Base-by-base conservation (phyloP, 1,140 invertebrate genomes). In the Ceratina japonica region DNA sequence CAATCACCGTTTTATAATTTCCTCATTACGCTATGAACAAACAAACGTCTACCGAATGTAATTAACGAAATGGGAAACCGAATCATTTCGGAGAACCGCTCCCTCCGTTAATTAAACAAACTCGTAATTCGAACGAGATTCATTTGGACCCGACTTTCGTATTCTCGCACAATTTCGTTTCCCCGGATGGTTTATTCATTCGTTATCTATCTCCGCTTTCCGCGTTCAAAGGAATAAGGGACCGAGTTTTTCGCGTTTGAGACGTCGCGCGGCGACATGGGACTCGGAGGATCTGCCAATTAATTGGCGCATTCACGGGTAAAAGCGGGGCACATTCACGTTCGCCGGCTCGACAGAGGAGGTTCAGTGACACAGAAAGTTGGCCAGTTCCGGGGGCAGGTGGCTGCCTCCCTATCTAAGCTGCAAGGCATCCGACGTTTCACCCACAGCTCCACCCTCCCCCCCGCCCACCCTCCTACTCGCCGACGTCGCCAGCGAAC, bases 401-500 rank as follows among this genome's bases (percentile, higher is more conserved):
- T 24, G 63, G 56, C 15, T 79, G 62, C 24, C n/a, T 75, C 44
- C 37, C 27, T 71, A 77, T 61, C 69, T 71, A 71, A 71, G 59
- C 71, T 80, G 59, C 71, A 76, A 83, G 63, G 77, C 69, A 80
- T 82, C 75, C 68, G 77, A 84, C 61, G 63, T 70, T 56, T 70
- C 66, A 5, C 24, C 15, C 66, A 13, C 37, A 44, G 37, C 37
- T 31, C 27, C n/a, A n/a, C n/a, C n/a, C n/a, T n/a, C 37, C 2
- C 37, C 37, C 37, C 10, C 37, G 3, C 37, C 37, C 37, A 3
- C 37, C 37, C 37, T 44, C 10, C 37, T 44, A 56, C 54, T 56
- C 72, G 74, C 71, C 76, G 71, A 62, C 77, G 78, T 70, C 54
- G 78, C 81, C 87, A 90, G 75, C 82, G 87, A 87, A 88, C 87